Conservation (phyloP, 2,888 invertebrate species). For the Psococerastis gibbosa region DNA sequence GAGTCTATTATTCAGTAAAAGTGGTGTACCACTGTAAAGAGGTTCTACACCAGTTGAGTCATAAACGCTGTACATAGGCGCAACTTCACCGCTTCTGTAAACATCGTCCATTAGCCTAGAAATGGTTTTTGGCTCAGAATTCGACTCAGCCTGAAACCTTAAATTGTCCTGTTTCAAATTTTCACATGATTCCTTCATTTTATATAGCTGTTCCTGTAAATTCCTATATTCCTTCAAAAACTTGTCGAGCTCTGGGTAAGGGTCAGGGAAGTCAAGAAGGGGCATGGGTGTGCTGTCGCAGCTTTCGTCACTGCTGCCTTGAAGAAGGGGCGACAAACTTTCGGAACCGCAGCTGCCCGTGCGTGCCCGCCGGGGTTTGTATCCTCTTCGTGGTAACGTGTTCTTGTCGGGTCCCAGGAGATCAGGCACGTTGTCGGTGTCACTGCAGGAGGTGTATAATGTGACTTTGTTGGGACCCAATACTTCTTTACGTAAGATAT, state of each 20-base stretch:
- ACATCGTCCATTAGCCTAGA: conserved; percentile 7
- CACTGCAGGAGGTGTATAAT: conserved; percentile 20
- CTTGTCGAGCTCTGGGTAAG: conserved; percentile 45
- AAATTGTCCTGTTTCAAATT: conserved; percentile 32
- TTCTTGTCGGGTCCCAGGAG: conserved; percentile 21
- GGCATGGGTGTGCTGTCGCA: conserved; percentile 32
- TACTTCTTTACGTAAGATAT: conserved; percentile 22
- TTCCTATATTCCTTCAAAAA: conserved; percentile 63
- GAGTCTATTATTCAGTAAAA: conserved; percentile 1
- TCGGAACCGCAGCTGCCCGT: conserved; percentile 27
- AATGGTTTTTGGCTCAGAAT: background rate
- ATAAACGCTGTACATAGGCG: conserved; percentile 5
- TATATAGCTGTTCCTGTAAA: conserved; percentile 55
- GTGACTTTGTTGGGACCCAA: conserved; percentile 19
- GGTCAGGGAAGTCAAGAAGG: conserved; percentile 12
- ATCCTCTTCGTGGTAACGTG: conserved; percentile 33
- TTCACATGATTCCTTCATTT: conserved; percentile 63
- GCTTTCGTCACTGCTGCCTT: conserved; percentile 50
- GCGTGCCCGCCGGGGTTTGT: conserved; percentile 13
- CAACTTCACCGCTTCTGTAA: background rate
- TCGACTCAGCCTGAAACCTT: background rate
- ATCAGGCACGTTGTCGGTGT: conserved; percentile 24
- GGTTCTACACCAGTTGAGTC: conserved; percentile 4
- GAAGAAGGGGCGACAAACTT: conserved; percentile 52
- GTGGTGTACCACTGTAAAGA: conserved; percentile 1